Percentiles rank a stretch among this genome's conserved stretches.
These are phyloP conservation scores for Mustela nigripes DNA, from an alignment of 2,113 vertebrate genomes.

Conservation along the genomic window DNA sequence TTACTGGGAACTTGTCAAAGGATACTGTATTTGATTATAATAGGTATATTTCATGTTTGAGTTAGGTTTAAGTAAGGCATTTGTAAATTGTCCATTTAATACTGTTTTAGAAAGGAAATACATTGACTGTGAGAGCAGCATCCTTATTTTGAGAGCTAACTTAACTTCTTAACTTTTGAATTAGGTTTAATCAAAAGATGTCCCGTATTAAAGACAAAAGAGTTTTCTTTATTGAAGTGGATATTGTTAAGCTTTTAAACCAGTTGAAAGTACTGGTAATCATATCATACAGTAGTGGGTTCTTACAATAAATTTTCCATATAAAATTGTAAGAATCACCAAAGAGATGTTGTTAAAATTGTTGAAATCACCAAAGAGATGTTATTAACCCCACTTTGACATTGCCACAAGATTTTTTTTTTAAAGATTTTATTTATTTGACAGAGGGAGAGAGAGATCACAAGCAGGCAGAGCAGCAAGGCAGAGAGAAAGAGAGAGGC, in stretches of 20 bases:
- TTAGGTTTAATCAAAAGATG: constrained; percentile 15
- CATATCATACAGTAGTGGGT: not conserved
- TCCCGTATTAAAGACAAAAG: constrained; percentile 29
- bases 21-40: not conserved
- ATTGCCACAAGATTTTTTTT: not conserved
- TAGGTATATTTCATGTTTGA: not conserved
- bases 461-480: too few relatives aligned
- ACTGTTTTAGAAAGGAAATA: not conserved
- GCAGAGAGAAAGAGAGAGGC: too few relatives aligned
- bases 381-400: constrained; percentile 49
- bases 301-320: not conserved
- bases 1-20: too few relatives aligned
- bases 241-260: constrained; percentile 52
- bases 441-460: too few relatives aligned
- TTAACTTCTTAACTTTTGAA: not conserved
- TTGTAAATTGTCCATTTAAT: constrained; percentile 5
- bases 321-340: constrained; percentile 55
- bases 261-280: constrained; percentile 28
- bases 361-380: constrained; percentile 53
- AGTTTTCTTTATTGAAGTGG: constrained; percentile 17
- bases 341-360: constrained; percentile 55
- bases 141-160: not conserved
- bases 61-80: not conserved
- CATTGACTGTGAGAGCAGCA: not conserved
- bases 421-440: too few relatives aligned